Percentiles rank a stretch among this genome's conserved stretches.
These are phyloP conservation scores for Microplitis deprimator DNA, from an alignment of 2,888 invertebrate species.

Conservation along the genomic window DNA sequence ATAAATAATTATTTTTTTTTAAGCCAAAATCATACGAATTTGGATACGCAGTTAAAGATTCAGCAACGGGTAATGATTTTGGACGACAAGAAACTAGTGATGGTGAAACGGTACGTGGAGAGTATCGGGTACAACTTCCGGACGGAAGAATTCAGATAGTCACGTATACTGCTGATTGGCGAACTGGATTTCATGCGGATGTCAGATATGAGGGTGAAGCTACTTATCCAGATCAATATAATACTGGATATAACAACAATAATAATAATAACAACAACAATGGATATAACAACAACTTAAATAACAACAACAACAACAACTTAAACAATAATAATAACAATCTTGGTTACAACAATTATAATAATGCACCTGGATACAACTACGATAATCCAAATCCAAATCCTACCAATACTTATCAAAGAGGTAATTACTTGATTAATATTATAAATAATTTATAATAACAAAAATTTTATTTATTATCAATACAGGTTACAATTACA, in stretches of 20 bases:
- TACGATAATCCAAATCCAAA: conserved; percentile 41
- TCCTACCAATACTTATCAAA: conserved; percentile 43
- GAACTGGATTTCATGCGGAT: conserved; percentile 85
- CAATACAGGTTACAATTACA: not conserved
- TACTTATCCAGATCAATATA: conserved; percentile 76
- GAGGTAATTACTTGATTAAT: conserved; percentile 34
- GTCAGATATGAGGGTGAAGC: conserved; percentile 83
- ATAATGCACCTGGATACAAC: conserved; percentile 55
- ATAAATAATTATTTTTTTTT: conserved; percentile 31
- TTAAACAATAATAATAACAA: conserved; percentile 37
- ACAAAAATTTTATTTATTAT: not conserved
- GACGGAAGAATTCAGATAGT: conserved; percentile 79
- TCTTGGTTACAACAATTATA: conserved; percentile 39
- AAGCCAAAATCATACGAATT: conserved; percentile 85
- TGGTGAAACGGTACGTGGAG: conserved; percentile 79
- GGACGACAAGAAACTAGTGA: conserved; percentile 81
- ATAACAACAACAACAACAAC: conserved; percentile 44
- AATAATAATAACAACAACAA: conserved; percentile 57
- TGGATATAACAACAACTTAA: conserved; percentile 37
- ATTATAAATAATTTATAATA: not conserved
- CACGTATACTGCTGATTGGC: conserved; percentile 85
- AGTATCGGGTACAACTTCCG: conserved; percentile 76
- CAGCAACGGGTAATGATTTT: conserved; percentile 82
- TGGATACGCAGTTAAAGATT: conserved; percentile 85
- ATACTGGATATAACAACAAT: conserved; percentile 65